Conservation (phyloP, 2,888 invertebrate species). For the Pseudococcus jackbeardsleyi region DNA sequence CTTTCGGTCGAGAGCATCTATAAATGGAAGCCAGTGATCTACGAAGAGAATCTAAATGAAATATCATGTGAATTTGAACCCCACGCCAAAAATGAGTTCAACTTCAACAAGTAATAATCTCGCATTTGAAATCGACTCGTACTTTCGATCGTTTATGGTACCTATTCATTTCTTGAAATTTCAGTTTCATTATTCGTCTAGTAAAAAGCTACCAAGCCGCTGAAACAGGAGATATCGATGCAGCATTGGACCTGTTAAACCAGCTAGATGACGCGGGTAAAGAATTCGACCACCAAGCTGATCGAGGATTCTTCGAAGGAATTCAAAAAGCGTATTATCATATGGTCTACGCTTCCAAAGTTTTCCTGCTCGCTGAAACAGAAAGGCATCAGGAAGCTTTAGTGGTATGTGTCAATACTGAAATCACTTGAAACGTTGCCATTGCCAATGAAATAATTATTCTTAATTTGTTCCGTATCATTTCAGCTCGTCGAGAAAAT, state of each 20-base stretch:
- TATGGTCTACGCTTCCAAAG: background rate
- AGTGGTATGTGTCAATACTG: background rate
- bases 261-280: background rate
- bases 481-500: background rate
- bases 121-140: background rate
- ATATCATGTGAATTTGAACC: background rate
- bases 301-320: background rate
- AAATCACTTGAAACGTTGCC: background rate
- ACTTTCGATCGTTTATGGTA: background rate
- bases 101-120: background rate
- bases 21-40: slow-evolving; percentile 6
- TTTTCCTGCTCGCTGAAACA: background rate
- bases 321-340: background rate
- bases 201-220: background rate
- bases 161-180: background rate
- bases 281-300: background rate
- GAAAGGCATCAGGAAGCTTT: background rate
- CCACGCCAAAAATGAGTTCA: background rate
- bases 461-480: background rate
- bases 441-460: background rate
- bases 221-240: background rate
- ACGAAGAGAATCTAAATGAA: background rate
- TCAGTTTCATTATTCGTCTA: background rate
- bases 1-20: background rate
- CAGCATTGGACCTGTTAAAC: background rate